phyloP scores from a whole-genome alignment of 2,113 vertebrate genomes.

The Hydrolagus affinis region DNA sequence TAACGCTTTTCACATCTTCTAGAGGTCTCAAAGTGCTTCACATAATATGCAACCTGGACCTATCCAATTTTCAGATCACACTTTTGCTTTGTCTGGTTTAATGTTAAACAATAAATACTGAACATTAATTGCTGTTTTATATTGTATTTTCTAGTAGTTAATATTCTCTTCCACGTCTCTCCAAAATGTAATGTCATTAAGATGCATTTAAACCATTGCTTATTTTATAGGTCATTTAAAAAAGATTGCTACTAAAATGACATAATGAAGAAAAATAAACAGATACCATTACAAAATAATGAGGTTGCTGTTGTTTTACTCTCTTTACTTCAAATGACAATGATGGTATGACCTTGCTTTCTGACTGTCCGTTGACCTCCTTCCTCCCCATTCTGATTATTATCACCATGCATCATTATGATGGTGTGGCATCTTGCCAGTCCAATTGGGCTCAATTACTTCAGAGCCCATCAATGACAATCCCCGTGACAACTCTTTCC shows the following conservation, averaged over 20 bases:
- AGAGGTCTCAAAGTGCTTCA: too few species aligned
- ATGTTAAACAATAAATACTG: too few species aligned
- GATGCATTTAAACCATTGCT: too few species aligned
- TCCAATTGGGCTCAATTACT: slow-evolving; percentile 81
- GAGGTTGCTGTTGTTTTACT: neutral
- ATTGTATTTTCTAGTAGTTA: too few species aligned
- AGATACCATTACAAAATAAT: neutral
- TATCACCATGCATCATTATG: slow-evolving; percentile 76
- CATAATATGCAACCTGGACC: neutral
- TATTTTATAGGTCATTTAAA: too few species aligned
- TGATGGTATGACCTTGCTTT: slow-evolving; percentile 63
- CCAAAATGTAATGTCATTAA: too few species aligned
- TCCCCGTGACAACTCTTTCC: slow-evolving; percentile 55
- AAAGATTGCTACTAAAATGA: too few species aligned
- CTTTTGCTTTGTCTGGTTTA: too few species aligned
- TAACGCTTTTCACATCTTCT: too few species aligned
- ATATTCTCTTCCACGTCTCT: too few species aligned
- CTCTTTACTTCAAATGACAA: neutral
- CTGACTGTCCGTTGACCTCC: slow-evolving; percentile 56
- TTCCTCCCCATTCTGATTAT: slow-evolving; percentile 61
- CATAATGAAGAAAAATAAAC: too few species aligned
- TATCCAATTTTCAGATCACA: neutral
- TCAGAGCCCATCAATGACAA: slow-evolving; percentile 76
- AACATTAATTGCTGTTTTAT: too few species aligned
- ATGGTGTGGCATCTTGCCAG: slow-evolving; percentile 73